Conservation (phyloP, 2,888 invertebrate genomes). For the Mesoligia furuncula region DNA sequence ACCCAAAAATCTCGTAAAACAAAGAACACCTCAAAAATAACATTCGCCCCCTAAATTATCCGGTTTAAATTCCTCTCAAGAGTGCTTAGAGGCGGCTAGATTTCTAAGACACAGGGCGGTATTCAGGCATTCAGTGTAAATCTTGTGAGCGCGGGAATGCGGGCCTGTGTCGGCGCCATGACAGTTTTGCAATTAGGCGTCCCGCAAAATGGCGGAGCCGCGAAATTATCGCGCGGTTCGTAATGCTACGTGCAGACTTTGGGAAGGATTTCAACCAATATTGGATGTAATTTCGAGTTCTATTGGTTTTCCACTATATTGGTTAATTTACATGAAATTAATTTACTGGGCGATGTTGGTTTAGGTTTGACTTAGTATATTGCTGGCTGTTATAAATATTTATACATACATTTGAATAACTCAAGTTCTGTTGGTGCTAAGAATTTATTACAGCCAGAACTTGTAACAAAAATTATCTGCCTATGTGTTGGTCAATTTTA, state of each 20-base stretch:
- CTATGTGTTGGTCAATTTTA: background rate
- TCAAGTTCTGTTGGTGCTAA: background rate
- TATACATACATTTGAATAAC: background rate
- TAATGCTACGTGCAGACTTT: conserved; percentile 61
- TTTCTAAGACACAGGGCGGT: conserved; percentile 75
- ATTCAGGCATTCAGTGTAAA: conserved; percentile 77
- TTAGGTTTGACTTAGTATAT: conserved; percentile 34
- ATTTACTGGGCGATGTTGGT: conserved; percentile 43
- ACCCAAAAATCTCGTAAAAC: conserved; percentile 25
- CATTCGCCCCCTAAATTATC: conserved; percentile 59
- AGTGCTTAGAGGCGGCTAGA: conserved; percentile 66
- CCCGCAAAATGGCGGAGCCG: conserved; percentile 74
- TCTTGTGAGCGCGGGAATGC: conserved; percentile 76
- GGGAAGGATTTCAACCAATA: conserved; percentile 62
- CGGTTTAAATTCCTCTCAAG: conserved; percentile 66
- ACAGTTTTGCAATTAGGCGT: conserved; percentile 79
- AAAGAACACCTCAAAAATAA: conserved; percentile 58
- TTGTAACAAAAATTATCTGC: background rate
- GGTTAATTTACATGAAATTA: conserved; percentile 58
- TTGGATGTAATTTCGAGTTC: conserved; percentile 54
- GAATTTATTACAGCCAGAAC: background rate
- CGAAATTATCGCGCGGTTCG: conserved; percentile 65
- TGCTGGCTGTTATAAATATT: background rate
- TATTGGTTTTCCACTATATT: conserved; percentile 55
- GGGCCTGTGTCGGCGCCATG: conserved; percentile 75